These are phyloP conservation scores for Catocala sponsa DNA, from an alignment of 2,888 invertebrate genomes.

Conservation along the genomic window DNA sequence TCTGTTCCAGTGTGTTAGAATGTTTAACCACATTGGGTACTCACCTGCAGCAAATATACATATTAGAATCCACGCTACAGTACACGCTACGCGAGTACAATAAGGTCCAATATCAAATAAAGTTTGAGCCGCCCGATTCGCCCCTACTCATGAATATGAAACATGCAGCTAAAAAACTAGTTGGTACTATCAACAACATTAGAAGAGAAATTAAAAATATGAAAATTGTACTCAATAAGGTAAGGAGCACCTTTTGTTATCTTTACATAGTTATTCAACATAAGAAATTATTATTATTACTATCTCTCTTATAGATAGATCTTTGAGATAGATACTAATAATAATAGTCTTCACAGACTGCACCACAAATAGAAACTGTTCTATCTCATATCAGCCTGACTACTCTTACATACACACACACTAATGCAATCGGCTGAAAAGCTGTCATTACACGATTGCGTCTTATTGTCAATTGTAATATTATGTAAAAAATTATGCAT, in stretches of 20 bases:
- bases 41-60: slow-evolving; percentile 87
- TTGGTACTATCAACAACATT: slow-evolving; percentile 65
- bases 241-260: slow-evolving; percentile 37
- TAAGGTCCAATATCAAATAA: slow-evolving; percentile 66
- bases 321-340: too few relatives aligned
- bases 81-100: slow-evolving; percentile 82
- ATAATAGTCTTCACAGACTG: too few relatives aligned
- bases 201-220: slow-evolving; percentile 67
- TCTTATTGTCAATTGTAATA: too few relatives aligned
- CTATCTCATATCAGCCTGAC: too few relatives aligned
- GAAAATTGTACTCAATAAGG: slow-evolving; percentile 68
- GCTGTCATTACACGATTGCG: too few relatives aligned
- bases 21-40: slow-evolving; percentile 85
- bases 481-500: too few relatives aligned
- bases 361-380: too few relatives aligned
- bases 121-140: slow-evolving; percentile 76
- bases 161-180: slow-evolving; percentile 62
- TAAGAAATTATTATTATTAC: too few relatives aligned
- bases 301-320: too few relatives aligned
- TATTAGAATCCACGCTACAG: slow-evolving; percentile 87
- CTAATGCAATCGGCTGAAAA: too few relatives aligned
- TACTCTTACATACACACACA: too few relatives aligned
- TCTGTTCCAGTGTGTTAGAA: slow-evolving; percentile 83
- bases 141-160: slow-evolving; percentile 58
- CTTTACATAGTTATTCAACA: neutral